Evolutionary conservation across 2,888 invertebrate species (phyloP).

Genomic region (Chloroclystis v-ata): DNA sequence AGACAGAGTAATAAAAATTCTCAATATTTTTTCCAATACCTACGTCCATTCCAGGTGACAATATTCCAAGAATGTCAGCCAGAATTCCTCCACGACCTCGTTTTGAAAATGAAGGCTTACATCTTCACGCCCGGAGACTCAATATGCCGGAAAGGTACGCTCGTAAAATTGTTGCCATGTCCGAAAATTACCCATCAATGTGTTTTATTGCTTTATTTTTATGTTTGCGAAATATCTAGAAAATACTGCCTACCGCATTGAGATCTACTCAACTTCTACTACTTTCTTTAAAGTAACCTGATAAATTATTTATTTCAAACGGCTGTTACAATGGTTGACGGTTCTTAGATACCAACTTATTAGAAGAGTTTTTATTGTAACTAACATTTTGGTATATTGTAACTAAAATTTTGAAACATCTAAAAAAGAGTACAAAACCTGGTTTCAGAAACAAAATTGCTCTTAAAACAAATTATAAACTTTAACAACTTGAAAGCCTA

Average conservation of each 20-base stretch:
- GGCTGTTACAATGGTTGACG: too few species aligned
- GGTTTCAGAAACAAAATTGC: too few species aligned
- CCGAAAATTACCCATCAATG: conserved; percentile 14
- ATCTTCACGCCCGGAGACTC: conserved; percentile 99
- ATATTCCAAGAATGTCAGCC: conserved; percentile 98
- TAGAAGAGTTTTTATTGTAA: too few species aligned
- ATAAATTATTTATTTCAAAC: too few species aligned
- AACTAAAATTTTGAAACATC: too few species aligned
- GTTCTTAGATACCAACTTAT: too few species aligned
- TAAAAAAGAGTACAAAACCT: too few species aligned
- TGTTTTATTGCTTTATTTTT: conserved; percentile 4
- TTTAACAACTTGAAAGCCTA: too few species aligned
- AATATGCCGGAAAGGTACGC: conserved; percentile 92
- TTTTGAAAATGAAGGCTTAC: conserved; percentile 98
- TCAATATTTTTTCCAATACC: background rate
- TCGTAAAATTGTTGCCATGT: conserved; percentile 14
- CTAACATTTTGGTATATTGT: too few species aligned
- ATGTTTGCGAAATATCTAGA: background rate
- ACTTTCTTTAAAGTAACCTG: too few species aligned
- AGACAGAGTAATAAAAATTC: too few species aligned
- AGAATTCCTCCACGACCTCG: conserved; percentile 96
- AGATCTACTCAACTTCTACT: background rate
- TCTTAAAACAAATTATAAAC: too few species aligned
- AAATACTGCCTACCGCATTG: background rate
- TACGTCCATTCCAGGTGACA: conserved; percentile 83